phyloP scores from a whole-genome alignment of 2,888 invertebrate species.

The Megaustenia siamemsis region DNA sequence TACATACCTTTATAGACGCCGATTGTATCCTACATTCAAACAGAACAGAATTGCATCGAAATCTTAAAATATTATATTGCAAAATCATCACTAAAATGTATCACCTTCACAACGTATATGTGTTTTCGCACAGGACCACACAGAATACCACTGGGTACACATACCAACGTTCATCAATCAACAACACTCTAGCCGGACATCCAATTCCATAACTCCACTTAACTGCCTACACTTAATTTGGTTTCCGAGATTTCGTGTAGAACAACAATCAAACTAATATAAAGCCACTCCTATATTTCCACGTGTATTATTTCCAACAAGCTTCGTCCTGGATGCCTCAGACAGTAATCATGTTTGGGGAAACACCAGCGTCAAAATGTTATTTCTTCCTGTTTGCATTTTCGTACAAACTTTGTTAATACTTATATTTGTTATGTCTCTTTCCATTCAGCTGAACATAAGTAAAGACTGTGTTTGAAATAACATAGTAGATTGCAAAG shows the following conservation, averaged over 20 bases:
- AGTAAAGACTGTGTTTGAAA: too few species aligned
- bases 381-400: neutral
- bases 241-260: neutral
- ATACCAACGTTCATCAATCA: too few species aligned
- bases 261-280: neutral
- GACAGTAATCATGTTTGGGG: neutral
- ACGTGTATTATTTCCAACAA: neutral
- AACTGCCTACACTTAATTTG: neutral
- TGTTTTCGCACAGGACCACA: too few species aligned
- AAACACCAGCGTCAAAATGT: neutral
- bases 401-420: neutral
- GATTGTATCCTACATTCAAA: too few species aligned
- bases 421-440: neutral
- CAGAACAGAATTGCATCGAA: too few species aligned
- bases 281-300: neutral
- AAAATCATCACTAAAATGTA: too few species aligned
- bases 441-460: too few species aligned
- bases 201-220: neutral
- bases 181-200: neutral
- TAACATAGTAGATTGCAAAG: too few species aligned
- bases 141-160: too few species aligned
- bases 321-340: neutral
- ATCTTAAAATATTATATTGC: too few species aligned
- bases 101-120: too few species aligned
- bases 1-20: too few species aligned